Conservation (phyloP, 2,888 invertebrate genomes). For the Anorthoa munda region DNA sequence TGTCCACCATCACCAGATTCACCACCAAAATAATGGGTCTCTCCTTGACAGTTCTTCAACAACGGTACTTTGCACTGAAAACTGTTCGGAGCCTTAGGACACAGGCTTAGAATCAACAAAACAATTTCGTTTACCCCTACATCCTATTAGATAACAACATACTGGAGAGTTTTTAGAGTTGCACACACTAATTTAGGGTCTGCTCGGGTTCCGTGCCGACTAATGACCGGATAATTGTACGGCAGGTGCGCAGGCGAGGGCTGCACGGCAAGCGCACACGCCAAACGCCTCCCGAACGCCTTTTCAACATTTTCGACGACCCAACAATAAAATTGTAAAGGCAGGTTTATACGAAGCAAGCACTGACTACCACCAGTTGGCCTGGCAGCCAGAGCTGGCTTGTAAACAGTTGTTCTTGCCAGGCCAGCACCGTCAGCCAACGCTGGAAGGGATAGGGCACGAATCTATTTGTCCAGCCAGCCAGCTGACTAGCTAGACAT, state of each 20-base stretch:
- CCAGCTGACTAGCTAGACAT: not conserved
- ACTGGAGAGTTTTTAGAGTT: slow-evolving; percentile 62
- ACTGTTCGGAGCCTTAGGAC: not conserved
- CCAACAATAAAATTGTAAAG: slow-evolving; percentile 45
- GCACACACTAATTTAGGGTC: slow-evolving; percentile 79
- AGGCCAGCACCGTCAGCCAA: not conserved
- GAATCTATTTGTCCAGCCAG: not conserved
- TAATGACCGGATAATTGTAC: slow-evolving; percentile 86
- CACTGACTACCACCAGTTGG: not conserved
- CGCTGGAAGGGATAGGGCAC: not conserved
- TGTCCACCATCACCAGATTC: not conserved
- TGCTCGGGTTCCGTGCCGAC: slow-evolving; percentile 79
- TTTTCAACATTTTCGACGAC: slow-evolving; percentile 55
- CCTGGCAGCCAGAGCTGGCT: not conserved
- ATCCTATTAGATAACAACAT: slow-evolving; percentile 44
- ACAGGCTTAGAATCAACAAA: slow-evolving; percentile 3
- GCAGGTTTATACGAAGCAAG: slow-evolving; percentile 14
- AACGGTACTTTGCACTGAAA: not conserved
- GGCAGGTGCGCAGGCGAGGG: slow-evolving; percentile 83
- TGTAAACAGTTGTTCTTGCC: not conserved
- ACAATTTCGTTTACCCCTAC: slow-evolving; percentile 25
- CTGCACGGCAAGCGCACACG: slow-evolving; percentile 86
- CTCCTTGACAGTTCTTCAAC: not conserved
- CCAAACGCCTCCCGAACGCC: slow-evolving; percentile 65
- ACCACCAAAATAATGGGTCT: not conserved